Base-by-base conservation (phyloP, 2,113 vertebrate genomes). In the Suricata suricatta region DNA sequence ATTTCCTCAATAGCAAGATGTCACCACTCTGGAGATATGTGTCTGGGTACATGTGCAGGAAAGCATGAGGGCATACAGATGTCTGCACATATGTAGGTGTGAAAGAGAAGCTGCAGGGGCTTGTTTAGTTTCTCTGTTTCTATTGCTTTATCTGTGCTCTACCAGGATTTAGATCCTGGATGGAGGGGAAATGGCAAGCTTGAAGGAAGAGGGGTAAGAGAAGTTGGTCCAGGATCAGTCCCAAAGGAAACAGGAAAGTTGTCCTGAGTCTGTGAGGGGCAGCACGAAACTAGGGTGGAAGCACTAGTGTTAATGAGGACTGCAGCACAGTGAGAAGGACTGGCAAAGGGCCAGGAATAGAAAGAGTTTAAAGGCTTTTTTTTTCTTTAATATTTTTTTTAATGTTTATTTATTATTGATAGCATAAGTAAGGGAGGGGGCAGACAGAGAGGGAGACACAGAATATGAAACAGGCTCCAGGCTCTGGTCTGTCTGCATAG, bases 1-100 rank as follows among this genome's bases (percentile, higher is more conserved):
- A 95, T 97, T 95, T 96, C 92, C 77, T 88, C 82, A 93, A 57
- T 77, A 93, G 77, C 60, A 93, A 89, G 87, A 93, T 66, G 50
- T 38, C 77, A 63, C 63, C 66, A 47, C 15, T 81, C 63, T 97
- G 81, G 85, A 96, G 91, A 81, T 90, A 68, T 72, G 50, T 52
- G 33, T 50, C 66, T 95, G 57, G 74, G 54, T 44, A 80, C 0
- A 0, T 63, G 71, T 77, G n/a, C 38, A 90, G 69, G 90, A 72
- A 92, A 93, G 72, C 79, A 86, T 71, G 88, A 96, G 90, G 82
- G 68, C 63, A 95, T 33, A 66, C 41, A 84, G 63, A 35, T 72
- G 85, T 54, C 33, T 74, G n/a, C 47, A 87, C 6, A 91, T 25
- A 47, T 0, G 7, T 23, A 94, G 66, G 77, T 91, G 31, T 82